A percentile compares a stretch with the other conserved stretches of the same genome.
Conservation (phyloP, 2,888 invertebrate species). For the Lamproptera curius region DNA sequence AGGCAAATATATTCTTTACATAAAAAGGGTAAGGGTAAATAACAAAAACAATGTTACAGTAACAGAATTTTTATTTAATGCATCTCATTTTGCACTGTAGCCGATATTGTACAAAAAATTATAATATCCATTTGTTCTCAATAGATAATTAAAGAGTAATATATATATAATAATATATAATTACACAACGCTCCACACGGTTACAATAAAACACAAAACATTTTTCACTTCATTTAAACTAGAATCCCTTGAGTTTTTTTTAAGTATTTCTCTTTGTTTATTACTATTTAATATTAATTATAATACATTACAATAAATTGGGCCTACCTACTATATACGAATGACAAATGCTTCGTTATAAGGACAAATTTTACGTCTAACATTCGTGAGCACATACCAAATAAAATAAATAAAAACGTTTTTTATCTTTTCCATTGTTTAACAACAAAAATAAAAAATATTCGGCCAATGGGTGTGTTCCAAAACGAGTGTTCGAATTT, state of each 20-base stretch:
- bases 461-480: conserved; percentile 42
- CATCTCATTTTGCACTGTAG: conserved; percentile 71
- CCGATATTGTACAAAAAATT: conserved; percentile 77
- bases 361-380: conserved; percentile 67
- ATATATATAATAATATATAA: conserved; percentile 45
- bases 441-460: conserved; percentile 43
- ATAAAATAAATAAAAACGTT: conserved; percentile 65
- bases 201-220: conserved; percentile 75
- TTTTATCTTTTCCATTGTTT: conserved; percentile 42
- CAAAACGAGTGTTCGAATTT: conserved; percentile 59
- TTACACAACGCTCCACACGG: conserved; percentile 72
- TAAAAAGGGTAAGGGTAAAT: conserved; percentile 23
- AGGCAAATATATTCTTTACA: no score
- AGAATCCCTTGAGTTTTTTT: conserved; percentile 60
- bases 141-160: conserved; percentile 59
- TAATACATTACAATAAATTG: conserved; percentile 74
- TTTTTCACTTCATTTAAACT: conserved; percentile 63
- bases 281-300: conserved; percentile 64
- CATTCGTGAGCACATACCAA: conserved; percentile 64
- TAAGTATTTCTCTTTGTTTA: conserved; percentile 68
- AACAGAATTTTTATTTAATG: conserved; percentile 79
- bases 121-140: conserved; percentile 64
- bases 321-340: conserved; percentile 74
- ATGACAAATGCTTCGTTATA: conserved; percentile 70
- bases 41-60: conserved; percentile 59